Evolutionary conservation across 2,888 invertebrate genomes (phyloP).

Genomic region (Pimpla rufipes): DNA sequence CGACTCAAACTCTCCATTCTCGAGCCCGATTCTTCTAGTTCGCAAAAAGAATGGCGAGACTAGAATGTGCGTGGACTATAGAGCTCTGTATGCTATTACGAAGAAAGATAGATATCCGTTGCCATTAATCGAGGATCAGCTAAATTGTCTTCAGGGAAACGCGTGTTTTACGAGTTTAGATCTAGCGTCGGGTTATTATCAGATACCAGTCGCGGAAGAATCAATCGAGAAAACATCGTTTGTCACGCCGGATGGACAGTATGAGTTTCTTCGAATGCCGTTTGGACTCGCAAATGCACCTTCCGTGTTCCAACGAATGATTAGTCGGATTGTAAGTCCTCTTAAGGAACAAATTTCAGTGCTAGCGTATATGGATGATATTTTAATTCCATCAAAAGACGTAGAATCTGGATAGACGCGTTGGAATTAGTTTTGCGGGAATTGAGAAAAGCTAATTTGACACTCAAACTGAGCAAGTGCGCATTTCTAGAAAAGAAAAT

Average conservation of each 20-base stretch:
- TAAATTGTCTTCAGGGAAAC: conserved; percentile 75
- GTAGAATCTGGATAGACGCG: conserved; percentile 64
- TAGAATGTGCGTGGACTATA: too few species aligned
- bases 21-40: too few species aligned
- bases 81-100: conserved; percentile 72
- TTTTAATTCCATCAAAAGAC: conserved; percentile 70
- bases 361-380: conserved; percentile 72
- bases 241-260: too few species aligned
- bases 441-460: conserved; percentile 50
- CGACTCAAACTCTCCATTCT: conserved; percentile 57
- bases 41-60: too few species aligned
- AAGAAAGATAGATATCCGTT: conserved; percentile 78
- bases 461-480: conserved; percentile 66
- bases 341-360: conserved; percentile 56
- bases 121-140: conserved; percentile 81
- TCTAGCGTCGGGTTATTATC: conserved; percentile 71
- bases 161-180: conserved; percentile 77
- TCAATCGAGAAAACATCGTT: conserved; percentile 79
- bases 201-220: conserved; percentile 77
- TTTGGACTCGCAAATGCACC: too few species aligned
- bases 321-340: conserved; percentile 76
- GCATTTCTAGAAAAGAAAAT: conserved; percentile 54
- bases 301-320: conserved; percentile 80
- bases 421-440: conserved; percentile 41
- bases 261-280: conserved; percentile 80